Percentiles rank a stretch among this genome's conserved stretches.
Evolutionary conservation across 2,113 vertebrate species (phyloP).

Genomic region (Sinocyclocheilus anshuiensis): DNA sequence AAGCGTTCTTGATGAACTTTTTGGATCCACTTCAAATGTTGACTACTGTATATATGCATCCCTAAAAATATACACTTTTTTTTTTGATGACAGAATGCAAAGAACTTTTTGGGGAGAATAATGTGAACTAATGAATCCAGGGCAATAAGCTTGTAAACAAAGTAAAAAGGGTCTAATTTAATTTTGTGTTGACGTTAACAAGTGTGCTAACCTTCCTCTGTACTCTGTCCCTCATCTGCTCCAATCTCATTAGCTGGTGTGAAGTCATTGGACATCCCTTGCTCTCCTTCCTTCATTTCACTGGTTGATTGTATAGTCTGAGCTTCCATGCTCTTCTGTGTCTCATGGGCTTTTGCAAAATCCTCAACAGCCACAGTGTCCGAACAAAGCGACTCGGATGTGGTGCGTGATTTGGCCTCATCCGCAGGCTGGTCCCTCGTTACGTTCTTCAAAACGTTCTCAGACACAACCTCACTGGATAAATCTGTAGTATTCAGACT

Average conservation of each 20-base stretch:
- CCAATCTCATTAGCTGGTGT: slow-evolving; percentile 48
- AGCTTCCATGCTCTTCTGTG: slow-evolving; percentile 66
- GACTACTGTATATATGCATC: background rate
- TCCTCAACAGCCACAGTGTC: slow-evolving; percentile 45
- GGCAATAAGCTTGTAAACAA: too few relatives aligned
- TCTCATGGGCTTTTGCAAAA: slow-evolving; percentile 41
- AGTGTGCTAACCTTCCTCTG: slow-evolving; percentile 13
- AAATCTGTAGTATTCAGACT: background rate
- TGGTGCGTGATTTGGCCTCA: slow-evolving; percentile 34
- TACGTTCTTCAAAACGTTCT: background rate
- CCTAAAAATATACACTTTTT: too few relatives aligned
- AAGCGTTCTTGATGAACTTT: too few relatives aligned
- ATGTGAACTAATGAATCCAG: too few relatives aligned
- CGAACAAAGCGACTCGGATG: slow-evolving; percentile 57
- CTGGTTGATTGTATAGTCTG: slow-evolving; percentile 82
- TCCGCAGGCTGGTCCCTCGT: background rate
- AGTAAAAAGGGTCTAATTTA: too few relatives aligned
- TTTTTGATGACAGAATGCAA: background rate
- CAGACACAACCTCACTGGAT: background rate
- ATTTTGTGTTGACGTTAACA: background rate
- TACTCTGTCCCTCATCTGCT: slow-evolving; percentile 46
- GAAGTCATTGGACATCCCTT: slow-evolving; percentile 73
- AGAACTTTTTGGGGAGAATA: too few relatives aligned
- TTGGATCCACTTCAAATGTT: too few relatives aligned
- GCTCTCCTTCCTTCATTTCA: slow-evolving; percentile 76